A percentile compares a stretch with the other conserved stretches of the same genome.
Conservation (phyloP, 2,888 invertebrate species). For the Diaperis boleti region DNA sequence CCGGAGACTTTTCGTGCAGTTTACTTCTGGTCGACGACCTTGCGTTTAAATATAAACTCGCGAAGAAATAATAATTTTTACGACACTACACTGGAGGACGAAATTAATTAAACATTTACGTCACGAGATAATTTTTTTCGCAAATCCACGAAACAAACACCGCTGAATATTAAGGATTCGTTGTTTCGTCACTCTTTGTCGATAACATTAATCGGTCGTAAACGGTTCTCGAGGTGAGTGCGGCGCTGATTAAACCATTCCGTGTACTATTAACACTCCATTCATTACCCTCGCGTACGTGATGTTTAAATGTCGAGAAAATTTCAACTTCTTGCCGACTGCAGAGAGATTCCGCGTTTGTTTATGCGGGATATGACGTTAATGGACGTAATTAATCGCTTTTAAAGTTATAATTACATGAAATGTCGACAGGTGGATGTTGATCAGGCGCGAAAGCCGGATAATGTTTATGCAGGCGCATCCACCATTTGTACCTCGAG, state of each 20-base stretch:
- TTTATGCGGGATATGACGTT: conserved; percentile 19
- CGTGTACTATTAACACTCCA: conserved; percentile 13
- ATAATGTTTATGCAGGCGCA: conserved; percentile 8
- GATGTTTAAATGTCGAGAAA: not conserved
- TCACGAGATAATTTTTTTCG: conserved; percentile 16
- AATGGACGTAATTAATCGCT: conserved; percentile 16
- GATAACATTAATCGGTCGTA: conserved; percentile 7
- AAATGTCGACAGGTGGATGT: not conserved
- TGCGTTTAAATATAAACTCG: conserved; percentile 32
- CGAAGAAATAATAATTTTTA: conserved; percentile 33
- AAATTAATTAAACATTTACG: conserved; percentile 34
- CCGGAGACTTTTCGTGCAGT: conserved; percentile 7
- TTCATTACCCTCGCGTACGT: conserved; percentile 20
- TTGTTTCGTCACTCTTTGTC: conserved; percentile 17
- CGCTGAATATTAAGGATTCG: conserved; percentile 22
- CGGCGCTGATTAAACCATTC: not conserved
- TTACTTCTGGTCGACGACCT: conserved; percentile 33
- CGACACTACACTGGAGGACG: conserved; percentile 28
- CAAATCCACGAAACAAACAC: conserved; percentile 11
- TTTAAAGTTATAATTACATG: not conserved
- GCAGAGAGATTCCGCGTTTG: conserved; percentile 22
- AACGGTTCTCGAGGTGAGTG: conserved; percentile 9
- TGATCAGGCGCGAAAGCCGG: not conserved
- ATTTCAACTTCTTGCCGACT: conserved; percentile 12
- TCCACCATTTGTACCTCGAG: conserved; percentile 26